A percentile compares a stretch with the other conserved stretches of the same genome.
These are phyloP conservation scores for Phylloscopus whistleri DNA, from an alignment of 2,113 vertebrate species.

Conservation along the genomic window DNA sequence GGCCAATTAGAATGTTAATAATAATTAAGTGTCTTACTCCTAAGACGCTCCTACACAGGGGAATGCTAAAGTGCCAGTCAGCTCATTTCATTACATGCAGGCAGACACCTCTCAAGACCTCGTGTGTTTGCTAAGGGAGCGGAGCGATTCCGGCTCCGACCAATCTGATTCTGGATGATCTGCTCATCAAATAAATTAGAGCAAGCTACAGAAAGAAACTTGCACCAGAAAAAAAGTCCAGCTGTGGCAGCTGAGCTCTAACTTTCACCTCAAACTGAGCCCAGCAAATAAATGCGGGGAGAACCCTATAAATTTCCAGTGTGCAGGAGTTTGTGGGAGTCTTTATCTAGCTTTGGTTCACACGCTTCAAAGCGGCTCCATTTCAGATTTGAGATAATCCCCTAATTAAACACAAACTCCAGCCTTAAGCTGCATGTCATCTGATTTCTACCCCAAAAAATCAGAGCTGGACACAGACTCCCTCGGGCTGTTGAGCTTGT, in stretches of 20 bases:
- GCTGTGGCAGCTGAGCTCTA: constrained; percentile 12
- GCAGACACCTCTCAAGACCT: constrained; percentile 43
- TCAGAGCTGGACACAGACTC: neutral
- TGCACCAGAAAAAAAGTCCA: neutral
- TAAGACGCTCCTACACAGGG: constrained; percentile 55
- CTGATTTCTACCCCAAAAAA: constrained; percentile 47
- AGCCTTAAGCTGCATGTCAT: constrained; percentile 8
- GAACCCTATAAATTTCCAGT: constrained; percentile 18
- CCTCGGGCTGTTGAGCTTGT: neutral
- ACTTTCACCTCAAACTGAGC: constrained; percentile 4
- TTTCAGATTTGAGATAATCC: constrained; percentile 62
- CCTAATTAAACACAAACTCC: constrained; percentile 55
- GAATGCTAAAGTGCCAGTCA: constrained; percentile 58
- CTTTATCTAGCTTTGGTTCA: constrained; percentile 41
- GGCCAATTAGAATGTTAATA: constrained; percentile 60
- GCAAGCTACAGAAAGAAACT: neutral
- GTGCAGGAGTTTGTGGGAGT: constrained; percentile 27
- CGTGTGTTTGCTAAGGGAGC: constrained; percentile 27
- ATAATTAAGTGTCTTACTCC: constrained; percentile 67
- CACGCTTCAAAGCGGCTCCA: constrained; percentile 35
- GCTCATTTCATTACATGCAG: constrained; percentile 41
- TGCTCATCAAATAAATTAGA: constrained; percentile 27
- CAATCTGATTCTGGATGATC: neutral
- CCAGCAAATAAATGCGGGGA: constrained; percentile 11
- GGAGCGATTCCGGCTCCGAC: neutral